phyloP scores from a whole-genome alignment of 2,888 invertebrate genomes.

The Gibbula magus region DNA sequence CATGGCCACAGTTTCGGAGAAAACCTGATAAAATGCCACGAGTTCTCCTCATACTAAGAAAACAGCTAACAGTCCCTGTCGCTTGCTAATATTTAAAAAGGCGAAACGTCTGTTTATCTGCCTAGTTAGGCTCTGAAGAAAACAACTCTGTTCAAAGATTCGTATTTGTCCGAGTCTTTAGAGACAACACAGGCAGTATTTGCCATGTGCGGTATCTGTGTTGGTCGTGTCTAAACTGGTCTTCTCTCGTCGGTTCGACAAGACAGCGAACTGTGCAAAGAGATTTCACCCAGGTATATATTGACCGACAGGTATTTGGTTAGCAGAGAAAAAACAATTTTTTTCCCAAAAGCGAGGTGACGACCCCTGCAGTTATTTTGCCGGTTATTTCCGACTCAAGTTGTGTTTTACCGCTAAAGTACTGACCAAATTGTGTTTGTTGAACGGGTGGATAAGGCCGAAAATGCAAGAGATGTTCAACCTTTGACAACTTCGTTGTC shows the following conservation, averaged over 20 bases:
- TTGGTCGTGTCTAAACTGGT: background rate
- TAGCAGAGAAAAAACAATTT: background rate
- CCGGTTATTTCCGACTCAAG: background rate
- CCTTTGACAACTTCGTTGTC: background rate
- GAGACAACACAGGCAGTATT: background rate
- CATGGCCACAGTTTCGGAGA: background rate
- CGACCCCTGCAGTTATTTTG: conserved; percentile 7
- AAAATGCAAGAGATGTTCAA: background rate
- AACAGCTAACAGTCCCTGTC: conserved; percentile 5
- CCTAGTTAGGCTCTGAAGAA: background rate
- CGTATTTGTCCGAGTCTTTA: background rate
- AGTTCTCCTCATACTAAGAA: background rate
- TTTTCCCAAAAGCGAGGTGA: background rate
- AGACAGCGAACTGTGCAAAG: background rate
- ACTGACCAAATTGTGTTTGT: conserved; percentile 11
- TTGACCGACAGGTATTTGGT: conserved; percentile 5
- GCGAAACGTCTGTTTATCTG: background rate
- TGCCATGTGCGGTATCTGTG: background rate
- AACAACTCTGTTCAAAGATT: conserved; percentile 8
- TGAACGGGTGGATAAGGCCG: background rate
- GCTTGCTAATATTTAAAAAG: conserved; percentile 15
- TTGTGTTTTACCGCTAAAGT: conserved; percentile 1
- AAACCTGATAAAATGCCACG: conserved; percentile 11
- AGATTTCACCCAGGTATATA: background rate
- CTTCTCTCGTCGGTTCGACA: background rate